A percentile compares a stretch with the other conserved stretches of the same genome.
These are phyloP conservation scores for Pseudorasbora parva DNA, from an alignment of 2,113 vertebrate genomes.

Conservation along the genomic window DNA sequence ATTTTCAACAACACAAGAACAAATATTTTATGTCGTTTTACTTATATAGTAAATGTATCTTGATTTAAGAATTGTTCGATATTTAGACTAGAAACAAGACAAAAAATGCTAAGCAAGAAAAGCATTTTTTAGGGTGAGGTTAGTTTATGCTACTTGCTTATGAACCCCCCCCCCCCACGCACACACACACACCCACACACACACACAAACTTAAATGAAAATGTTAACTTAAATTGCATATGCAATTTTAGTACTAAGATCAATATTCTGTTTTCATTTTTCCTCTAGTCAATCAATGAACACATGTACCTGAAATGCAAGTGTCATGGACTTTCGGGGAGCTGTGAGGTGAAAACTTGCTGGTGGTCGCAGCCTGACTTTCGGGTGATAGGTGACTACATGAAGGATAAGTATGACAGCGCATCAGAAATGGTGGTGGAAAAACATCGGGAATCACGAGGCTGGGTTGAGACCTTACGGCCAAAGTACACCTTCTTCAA, in stretches of 20 bases:
- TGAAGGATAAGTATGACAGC: conserved; percentile 99
- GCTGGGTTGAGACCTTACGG: conserved; percentile 95
- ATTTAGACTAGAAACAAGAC: too few species aligned
- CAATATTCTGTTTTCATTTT: conserved; percentile 7
- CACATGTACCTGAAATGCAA: conserved; percentile 99
- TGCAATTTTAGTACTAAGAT: not conserved
- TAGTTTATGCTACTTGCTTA: not conserved
- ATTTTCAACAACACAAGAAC: too few species aligned
- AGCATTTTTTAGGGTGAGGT: too few species aligned
- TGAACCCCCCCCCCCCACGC: not conserved
- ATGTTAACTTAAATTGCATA: not conserved
- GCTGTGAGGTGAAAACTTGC: conserved; percentile 98
- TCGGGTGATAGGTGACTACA: conserved; percentile 92
- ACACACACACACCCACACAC: too few species aligned
- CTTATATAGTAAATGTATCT: too few species aligned
- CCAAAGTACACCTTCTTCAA: conserved; percentile 96
- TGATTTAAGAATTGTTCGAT: too few species aligned
- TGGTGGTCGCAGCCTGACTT: conserved; percentile 98
- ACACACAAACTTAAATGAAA: too few species aligned
- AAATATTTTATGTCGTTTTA: too few species aligned
- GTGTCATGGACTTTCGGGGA: conserved; percentile 94
- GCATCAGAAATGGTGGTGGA: conserved; percentile 98
- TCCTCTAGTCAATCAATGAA: conserved; percentile 88
- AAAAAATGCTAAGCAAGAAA: too few species aligned
- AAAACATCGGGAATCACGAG: conserved; percentile 93